Evolutionary conservation across 2,113 vertebrate genomes (phyloP), one percentile per base, ranked within the genome.

Genomic region (Pseudonaja textilis): DNA sequence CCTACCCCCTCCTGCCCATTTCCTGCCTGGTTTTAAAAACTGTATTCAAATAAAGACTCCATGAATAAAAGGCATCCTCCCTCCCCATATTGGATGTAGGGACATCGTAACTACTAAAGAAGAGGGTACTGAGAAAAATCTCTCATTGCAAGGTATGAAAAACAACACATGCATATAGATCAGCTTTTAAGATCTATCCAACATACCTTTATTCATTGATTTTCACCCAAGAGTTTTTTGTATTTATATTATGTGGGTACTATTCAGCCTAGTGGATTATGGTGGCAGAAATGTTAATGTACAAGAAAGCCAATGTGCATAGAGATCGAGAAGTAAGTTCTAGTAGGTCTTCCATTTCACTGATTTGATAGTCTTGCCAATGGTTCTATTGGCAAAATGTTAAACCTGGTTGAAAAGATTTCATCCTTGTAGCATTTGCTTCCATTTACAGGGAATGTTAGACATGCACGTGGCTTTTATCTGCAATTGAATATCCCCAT

Each of bases 401-500:
- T 81, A 81, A 20, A 2, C 34, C 18, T 22, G 57, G 6, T 10
- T 34, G 45, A 64, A 42, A 56, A 61, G n/a, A 23, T 23, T 9
- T 89, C 2, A 6, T 85, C 8, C 54, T 34, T 18, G 8, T 89
- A 22, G 7, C 29, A 25, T 81, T 92, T 92, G 42, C 39, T 50
- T 89, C 64, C 29, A 59, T 56, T 85, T 89, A 39, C 22, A 61
- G 12, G 42, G 7, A 47, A 85, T 55, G 88, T 52, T 88, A 61
- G 55, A 55, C 55, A 89, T 50, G 61, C 29, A 10, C 85, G 69
- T 93, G 94, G 94, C 94, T 95, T 94, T 96, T 95, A 93, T 92
- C 94, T 95, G 95, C 88, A 96, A 96, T 95, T 94, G 69, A 93
- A 87, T 59, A 90, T 94, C 93, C 89, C 5, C 69, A 91, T 94